Evolutionary conservation across 2,797 vertebrate genomes (phyloP).

Genomic region (Hirundo rustica): DNA sequence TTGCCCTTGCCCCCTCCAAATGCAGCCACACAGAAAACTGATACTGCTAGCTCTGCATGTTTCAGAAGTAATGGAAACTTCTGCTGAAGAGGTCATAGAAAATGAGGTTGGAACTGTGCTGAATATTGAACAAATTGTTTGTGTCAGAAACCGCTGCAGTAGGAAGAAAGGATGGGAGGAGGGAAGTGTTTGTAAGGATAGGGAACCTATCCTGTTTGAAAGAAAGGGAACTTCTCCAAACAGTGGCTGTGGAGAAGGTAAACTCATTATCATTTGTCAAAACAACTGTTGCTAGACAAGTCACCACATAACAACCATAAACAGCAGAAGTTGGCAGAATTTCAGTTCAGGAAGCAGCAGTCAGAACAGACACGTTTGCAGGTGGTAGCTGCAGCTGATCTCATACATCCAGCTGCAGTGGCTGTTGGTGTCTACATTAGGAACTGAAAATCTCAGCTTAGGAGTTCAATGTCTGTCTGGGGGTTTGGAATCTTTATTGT

Average conservation of each 20-base stretch:
- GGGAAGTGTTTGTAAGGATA: neutral
- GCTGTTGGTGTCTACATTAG: neutral
- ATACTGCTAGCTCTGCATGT: neutral
- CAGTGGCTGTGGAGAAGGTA: neutral
- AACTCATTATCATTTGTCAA: neutral
- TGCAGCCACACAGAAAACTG: neutral
- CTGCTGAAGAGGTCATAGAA: neutral
- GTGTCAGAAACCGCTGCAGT: neutral
- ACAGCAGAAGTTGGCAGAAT: neutral
- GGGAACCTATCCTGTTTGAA: neutral
- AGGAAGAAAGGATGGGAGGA: neutral
- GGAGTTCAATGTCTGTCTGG: neutral
- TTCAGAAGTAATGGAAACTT: neutral
- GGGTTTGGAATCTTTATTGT: neutral
- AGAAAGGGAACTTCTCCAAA: neutral
- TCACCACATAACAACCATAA: neutral
- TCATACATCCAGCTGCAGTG: neutral
- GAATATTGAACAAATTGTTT: neutral
- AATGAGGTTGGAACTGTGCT: neutral
- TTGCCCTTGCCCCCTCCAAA: neutral
- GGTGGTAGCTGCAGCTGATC: neutral
- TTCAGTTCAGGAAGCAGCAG: conserved; percentile 33
- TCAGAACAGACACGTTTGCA: neutral
- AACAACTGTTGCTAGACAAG: neutral
- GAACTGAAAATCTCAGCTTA: neutral